Percentiles rank a stretch among this genome's conserved stretches.
These are phyloP conservation scores for Passer domesticus DNA, from an alignment of 2,113 vertebrate species.

Conservation along the genomic window DNA sequence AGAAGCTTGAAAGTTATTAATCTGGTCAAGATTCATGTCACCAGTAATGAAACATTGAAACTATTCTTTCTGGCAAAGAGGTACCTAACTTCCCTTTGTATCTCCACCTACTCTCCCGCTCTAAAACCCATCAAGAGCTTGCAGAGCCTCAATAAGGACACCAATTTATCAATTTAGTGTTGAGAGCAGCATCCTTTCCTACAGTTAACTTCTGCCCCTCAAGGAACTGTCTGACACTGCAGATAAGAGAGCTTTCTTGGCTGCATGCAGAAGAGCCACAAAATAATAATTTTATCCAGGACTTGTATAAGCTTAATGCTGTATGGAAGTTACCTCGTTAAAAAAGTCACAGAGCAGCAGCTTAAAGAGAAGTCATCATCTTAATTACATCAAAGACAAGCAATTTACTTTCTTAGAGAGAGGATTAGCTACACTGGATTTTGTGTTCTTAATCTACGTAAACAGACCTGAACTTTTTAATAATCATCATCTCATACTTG, in stretches of 20 bases:
- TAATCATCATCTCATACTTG: not conserved
- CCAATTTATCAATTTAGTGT: not conserved
- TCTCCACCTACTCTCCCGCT: not conserved
- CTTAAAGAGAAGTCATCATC: not conserved
- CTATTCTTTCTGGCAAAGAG: not conserved
- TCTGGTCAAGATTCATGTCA: not conserved
- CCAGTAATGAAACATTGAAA: not conserved
- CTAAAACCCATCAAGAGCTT: not conserved
- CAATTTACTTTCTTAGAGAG: not conserved
- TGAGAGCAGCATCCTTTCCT: not conserved
- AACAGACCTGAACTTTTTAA: not conserved
- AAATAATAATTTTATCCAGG: not conserved
- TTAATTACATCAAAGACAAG: constrained; percentile 34
- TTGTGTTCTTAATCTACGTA: not conserved
- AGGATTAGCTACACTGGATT: constrained; percentile 30
- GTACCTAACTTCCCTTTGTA: not conserved
- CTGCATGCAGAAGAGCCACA: not conserved
- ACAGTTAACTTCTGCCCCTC: not conserved
- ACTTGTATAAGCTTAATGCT: not conserved
- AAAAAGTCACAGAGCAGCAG: not conserved
- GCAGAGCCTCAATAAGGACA: not conserved
- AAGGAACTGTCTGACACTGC: not conserved
- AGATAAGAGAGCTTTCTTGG: not conserved
- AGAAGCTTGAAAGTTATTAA: not conserved
- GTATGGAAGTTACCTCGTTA: not conserved